These are phyloP conservation scores for Xenus cinereus DNA, from an alignment of 2,113 vertebrate genomes.

Conservation along the genomic window DNA sequence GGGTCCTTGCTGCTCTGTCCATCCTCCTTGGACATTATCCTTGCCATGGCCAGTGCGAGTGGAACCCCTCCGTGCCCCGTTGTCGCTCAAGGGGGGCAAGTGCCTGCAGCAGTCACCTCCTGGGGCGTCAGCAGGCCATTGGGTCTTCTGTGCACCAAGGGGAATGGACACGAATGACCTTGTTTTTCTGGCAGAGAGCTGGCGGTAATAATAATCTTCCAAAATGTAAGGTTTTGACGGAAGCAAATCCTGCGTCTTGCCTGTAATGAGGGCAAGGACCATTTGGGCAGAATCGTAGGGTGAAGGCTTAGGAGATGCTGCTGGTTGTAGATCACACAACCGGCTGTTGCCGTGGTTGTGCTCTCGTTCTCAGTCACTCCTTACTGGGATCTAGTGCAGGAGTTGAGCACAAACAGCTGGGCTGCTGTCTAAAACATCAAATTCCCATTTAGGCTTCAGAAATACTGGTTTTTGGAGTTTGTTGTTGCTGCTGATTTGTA, in stretches of 20 bases:
- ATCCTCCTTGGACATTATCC: background rate
- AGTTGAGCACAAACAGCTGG: background rate
- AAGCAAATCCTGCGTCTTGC: background rate
- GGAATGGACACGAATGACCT: too few relatives aligned
- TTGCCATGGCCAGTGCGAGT: accelerated
- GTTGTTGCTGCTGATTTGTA: background rate
- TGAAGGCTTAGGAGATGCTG: background rate
- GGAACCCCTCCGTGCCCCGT: accelerated
- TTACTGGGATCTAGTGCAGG: accelerated
- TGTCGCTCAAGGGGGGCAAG: background rate
- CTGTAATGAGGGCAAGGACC: background rate
- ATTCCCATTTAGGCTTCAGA: background rate
- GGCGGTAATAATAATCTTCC: background rate
- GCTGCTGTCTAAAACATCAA: accelerated
- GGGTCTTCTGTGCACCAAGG: background rate
- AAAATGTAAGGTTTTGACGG: background rate
- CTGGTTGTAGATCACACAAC: accelerated
- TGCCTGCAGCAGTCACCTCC: background rate
- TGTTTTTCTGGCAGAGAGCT: background rate
- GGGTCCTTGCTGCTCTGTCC: background rate
- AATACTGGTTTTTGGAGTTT: background rate
- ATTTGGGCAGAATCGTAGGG: background rate
- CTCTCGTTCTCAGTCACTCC: background rate
- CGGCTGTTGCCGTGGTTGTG: accelerated
- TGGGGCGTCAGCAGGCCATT: background rate